Base-by-base conservation (phyloP, 2,888 invertebrate species). In the Subacronicta megacephala region DNA sequence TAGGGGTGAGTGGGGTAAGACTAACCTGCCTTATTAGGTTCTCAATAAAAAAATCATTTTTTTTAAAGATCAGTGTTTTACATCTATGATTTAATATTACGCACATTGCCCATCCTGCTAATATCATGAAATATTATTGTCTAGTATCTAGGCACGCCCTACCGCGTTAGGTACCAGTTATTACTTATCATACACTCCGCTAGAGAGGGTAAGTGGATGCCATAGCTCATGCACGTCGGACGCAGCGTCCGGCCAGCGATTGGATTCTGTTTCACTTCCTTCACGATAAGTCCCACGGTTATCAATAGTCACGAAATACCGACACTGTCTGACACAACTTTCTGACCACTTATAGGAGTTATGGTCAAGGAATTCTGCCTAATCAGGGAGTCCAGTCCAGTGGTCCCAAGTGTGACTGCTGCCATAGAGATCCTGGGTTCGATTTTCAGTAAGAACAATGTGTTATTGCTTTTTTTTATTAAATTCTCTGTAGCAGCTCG, bases 211-310 rank as follows among this genome's bases (percentile, higher is more conserved):
- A 81, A 81, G 80, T 78, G 58, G 63, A 62, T 62, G 60, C 63
- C 67, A 60, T 65, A 40, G 62, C 56, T 65, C 68, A 57, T 53
- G 59, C 43, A 41, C 57, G 41, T 45, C 77, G 69, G 76, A 75
- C 77, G 66, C 67, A 36, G 66, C 66, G 67, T 77, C 70, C 66
- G 75, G 62, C 43, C 47, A 37, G 38, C 57, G 66, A 70, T 70
- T 67, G 54, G 73, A 71, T 75, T 77, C 77, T 77, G 68, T 77
- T 77, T 79, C 77, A 80, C 78, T 80, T 82, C 81, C 83, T 76
- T 38, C 42, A 33, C 42, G 52, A 57, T 73, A 69, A 62, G 59
- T 80, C 78, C 74, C 80, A 80, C 83, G 84, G 61, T 80, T 78
- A 81, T 83, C 79, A 72, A 64, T 61, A 58, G 41, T 64, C 58